phyloP scores from a whole-genome alignment of 2,888 invertebrate genomes.

The Ophioninae sp. region DNA sequence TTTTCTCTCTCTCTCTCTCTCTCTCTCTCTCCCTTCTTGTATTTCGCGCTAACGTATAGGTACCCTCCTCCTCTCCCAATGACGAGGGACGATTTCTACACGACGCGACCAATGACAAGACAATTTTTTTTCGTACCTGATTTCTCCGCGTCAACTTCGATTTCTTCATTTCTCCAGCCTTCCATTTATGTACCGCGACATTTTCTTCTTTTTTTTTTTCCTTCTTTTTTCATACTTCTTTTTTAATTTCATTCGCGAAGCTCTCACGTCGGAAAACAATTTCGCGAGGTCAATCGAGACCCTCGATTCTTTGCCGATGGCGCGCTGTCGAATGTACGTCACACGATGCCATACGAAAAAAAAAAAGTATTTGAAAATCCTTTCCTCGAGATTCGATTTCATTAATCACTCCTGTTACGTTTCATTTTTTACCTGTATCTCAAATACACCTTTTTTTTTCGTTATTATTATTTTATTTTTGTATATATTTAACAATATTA shows the following conservation, averaged over 20 bases:
- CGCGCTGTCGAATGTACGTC: background rate
- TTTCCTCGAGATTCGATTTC: too few species aligned
- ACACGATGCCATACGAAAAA: background rate
- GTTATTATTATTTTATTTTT: background rate
- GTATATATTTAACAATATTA: background rate
- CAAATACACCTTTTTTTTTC: background rate
- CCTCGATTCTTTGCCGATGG: background rate
- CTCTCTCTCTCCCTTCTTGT: slow-evolving; percentile 31
- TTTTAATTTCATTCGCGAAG: background rate
- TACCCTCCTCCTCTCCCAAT: slow-evolving; percentile 44
- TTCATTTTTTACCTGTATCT: background rate
- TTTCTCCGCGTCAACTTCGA: slow-evolving; percentile 45
- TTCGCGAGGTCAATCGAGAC: slow-evolving; percentile 37
- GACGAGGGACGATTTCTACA: slow-evolving; percentile 49
- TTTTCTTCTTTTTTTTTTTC: slow-evolving; percentile 4
- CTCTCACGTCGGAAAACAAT: slow-evolving; percentile 45
- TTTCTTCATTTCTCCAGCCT: slow-evolving; percentile 52
- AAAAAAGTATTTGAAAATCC: background rate
- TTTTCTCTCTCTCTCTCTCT: slow-evolving; percentile 9
- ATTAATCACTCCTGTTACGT: too few species aligned
- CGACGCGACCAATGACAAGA: slow-evolving; percentile 43
- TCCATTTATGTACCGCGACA: slow-evolving; percentile 14
- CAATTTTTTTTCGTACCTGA: slow-evolving; percentile 39
- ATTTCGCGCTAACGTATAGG: slow-evolving; percentile 32
- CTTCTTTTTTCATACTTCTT: background rate